Evolutionary conservation across 2,113 vertebrate genomes (phyloP), one percentile per base, ranked within the genome.

Genomic region (Parus major): DNA sequence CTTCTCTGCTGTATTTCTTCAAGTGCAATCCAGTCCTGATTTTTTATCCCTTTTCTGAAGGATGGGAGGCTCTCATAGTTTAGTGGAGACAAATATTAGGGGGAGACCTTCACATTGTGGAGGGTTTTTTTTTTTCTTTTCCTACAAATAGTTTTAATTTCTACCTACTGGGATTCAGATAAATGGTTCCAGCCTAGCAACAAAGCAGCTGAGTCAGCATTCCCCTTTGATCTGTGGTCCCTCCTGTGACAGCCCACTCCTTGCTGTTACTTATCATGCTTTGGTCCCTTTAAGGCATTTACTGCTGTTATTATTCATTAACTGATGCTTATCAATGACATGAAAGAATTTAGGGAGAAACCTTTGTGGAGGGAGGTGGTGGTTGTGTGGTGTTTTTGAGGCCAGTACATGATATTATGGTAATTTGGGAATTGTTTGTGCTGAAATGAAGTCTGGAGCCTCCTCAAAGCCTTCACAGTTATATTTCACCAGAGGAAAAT

Each of bases 351-450:
- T 64, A 49, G 72, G 90, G 92, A 94, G 90, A 94, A 94, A 75
- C 52, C 60, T 82, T 84, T 68, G 44, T 31, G 61, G 63, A 42
- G 60, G 53, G 41, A 33, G 66, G 15, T 25, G 31, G 22, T 65
- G 59, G 39, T 63, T 80, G 56, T 77, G 59, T 44, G 79, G n/a
- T 80, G 92, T 0, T 90, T 92, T 72, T 90, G 80, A 88, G 60
- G 90, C 80, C 79, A 94, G 86, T 44, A 53, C 71, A 56, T 64
- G 71, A 95, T 88, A 88, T 75, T 85, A 11, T 27, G 71, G 85
- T 75, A 94, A 75, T 93, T 91, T 89, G 94, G 93, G 94, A 96
- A 94, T 94, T 96, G 95, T 92, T 87, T 93, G 82, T 82, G 79
- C 73, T 88, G 92, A 82, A 86, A 25, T 14, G 41, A 52, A 84